Percentiles rank a stretch among this genome's conserved stretches.
Conservation (phyloP, 1,140 invertebrate genomes). For the Drosophila serrata region DNA sequence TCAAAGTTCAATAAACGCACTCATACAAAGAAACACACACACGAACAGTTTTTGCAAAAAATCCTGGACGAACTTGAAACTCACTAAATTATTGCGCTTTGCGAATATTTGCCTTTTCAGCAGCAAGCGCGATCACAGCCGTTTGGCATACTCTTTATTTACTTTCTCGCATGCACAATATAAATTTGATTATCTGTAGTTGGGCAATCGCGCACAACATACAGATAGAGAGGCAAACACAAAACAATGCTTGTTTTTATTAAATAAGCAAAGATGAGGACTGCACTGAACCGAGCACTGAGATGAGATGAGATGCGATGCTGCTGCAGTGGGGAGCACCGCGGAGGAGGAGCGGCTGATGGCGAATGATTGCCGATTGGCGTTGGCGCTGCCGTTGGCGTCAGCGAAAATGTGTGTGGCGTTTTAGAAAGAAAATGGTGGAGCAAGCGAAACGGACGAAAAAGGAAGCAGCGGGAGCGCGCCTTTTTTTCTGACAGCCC, state of each 20-base stretch:
- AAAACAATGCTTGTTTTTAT: constrained; percentile 45
- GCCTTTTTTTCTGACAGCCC: constrained; percentile 68
- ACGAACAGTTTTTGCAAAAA: constrained; percentile 1
- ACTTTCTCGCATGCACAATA: constrained; percentile 69
- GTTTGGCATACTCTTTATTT: constrained; percentile 66
- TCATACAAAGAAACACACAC: constrained; percentile 25
- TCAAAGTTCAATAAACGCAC: constrained; percentile 72
- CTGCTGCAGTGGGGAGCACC: constrained; percentile 60
- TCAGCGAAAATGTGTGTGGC: constrained; percentile 58
- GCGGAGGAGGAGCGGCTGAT: constrained; percentile 59
- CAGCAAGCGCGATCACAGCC: constrained; percentile 47
- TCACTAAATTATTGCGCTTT: constrained; percentile 58
- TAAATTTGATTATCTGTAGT: constrained; percentile 80
- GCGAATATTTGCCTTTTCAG: constrained; percentile 51
- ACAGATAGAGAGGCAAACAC: constrained; percentile 15
- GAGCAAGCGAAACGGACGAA: constrained; percentile 56
- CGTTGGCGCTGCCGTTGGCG: constrained; percentile 74
- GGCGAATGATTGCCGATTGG: constrained; percentile 70
- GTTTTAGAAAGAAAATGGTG: constrained; percentile 76
- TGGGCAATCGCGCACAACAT: constrained; percentile 60
- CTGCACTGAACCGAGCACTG: constrained; percentile 50
- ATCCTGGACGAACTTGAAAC: constrained; percentile 27
- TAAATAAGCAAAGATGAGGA: constrained; percentile 53
- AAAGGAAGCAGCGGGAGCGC: constrained; percentile 56
- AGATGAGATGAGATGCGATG: constrained; percentile 6